Evolutionary conservation across 2,113 vertebrate species (phyloP).

Genomic region (Taurulus bubalis): DNA sequence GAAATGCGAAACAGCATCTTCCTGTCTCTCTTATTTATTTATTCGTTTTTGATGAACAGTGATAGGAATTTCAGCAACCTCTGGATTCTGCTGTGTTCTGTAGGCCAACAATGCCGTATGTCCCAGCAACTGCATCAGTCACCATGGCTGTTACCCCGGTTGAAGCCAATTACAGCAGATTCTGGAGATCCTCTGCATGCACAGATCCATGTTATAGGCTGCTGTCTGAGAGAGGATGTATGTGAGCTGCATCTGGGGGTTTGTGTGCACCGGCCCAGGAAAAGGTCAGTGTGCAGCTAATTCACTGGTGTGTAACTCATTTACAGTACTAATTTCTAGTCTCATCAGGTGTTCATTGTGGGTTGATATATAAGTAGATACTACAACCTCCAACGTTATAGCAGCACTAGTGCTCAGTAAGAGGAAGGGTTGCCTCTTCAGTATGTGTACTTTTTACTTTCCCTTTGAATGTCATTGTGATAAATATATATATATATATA

Average conservation of each 20-base stretch:
- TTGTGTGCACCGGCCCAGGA: conserved; percentile 36
- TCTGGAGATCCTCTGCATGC: conserved; percentile 22
- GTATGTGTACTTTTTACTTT: conserved; percentile 9
- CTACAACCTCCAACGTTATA: conserved; percentile 44
- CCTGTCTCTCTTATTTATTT: conserved; percentile 39
- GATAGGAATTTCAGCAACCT: conserved; percentile 19
- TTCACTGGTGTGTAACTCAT: conserved; percentile 60
- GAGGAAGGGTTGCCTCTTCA: conserved; percentile 37
- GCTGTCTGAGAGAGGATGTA: conserved; percentile 31
- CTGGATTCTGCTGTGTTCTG: conserved; percentile 5
- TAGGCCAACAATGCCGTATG: not conserved
- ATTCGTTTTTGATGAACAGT: conserved; percentile 46
- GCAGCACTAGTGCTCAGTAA: conserved; percentile 34
- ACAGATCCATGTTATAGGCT: conserved; percentile 31
- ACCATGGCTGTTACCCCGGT: conserved; percentile 6
- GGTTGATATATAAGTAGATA: conserved; percentile 52
- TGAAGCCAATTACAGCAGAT: conserved; percentile 48
- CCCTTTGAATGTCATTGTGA: not conserved
- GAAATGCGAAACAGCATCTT: conserved; percentile 38
- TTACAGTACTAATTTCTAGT: conserved; percentile 60
- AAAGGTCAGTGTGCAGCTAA: conserved; percentile 61
- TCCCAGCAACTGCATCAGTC: conserved; percentile 22
- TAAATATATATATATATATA: not conserved
- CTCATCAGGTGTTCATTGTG: conserved; percentile 53
- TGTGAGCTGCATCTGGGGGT: conserved; percentile 31